Percentiles rank a stretch among this genome's conserved stretches.
Evolutionary conservation across 2,797 vertebrate genomes (phyloP).

Genomic region (Arremon aurantiirostris): DNA sequence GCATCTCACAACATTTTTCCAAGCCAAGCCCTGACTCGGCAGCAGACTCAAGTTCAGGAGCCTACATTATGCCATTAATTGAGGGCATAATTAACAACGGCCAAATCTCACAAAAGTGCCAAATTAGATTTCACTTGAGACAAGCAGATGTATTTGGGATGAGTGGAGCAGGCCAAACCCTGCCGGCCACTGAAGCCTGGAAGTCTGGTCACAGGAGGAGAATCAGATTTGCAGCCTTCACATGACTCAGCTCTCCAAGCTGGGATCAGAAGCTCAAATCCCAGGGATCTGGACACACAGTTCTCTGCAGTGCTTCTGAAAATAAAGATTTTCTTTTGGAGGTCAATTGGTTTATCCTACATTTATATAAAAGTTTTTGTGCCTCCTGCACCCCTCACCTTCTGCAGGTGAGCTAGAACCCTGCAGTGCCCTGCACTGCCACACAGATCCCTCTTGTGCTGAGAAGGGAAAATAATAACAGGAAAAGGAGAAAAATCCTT

Average conservation of each 20-base stretch:
- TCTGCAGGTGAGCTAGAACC: background rate
- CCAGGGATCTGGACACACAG: background rate
- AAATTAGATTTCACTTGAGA: slow-evolving; percentile 55
- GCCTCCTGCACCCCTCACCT: background rate
- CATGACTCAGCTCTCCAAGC: slow-evolving; percentile 17
- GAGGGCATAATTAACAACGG: background rate
- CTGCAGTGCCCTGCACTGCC: background rate
- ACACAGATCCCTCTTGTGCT: background rate
- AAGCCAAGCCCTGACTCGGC: slow-evolving; percentile 1
- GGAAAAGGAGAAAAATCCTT: background rate
- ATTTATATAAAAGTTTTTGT: background rate
- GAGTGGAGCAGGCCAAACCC: background rate
- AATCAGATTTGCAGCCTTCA: slow-evolving; percentile 39
- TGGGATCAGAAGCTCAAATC: background rate
- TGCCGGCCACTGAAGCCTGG: background rate
- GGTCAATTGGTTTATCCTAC: background rate
- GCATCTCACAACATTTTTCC: background rate
- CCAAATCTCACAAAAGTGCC: slow-evolving; percentile 36
- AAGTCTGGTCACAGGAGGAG: background rate
- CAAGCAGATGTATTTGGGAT: slow-evolving; percentile 25
- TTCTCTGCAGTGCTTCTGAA: background rate
- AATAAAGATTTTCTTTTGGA: background rate
- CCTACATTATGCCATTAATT: slow-evolving; percentile 11
- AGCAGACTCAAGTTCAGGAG: background rate
- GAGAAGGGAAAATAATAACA: background rate